Evolutionary conservation across 1,140 invertebrate genomes (phyloP), one percentile per base, ranked within the genome.

Genomic region (Dreissena rostriformis): DNA sequence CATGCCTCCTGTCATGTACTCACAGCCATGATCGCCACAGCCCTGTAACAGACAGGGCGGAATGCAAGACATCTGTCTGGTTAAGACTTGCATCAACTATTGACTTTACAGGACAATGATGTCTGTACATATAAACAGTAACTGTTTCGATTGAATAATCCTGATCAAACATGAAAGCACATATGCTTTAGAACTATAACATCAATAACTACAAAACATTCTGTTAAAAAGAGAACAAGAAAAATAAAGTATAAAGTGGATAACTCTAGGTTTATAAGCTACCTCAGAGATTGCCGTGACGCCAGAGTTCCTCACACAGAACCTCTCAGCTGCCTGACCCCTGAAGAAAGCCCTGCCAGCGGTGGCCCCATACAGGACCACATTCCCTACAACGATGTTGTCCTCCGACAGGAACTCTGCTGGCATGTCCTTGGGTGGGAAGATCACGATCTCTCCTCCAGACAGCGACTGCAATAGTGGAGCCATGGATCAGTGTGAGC

Each of bases 11-110:
- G 99, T 99, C 99, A 99, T 99, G 92, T 99, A 99, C 94, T 99
- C 99, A 95, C 99, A 99, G 49, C 98, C 98, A 94, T 99, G 98
- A 95, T 99, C 99, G 70, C 99, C 99, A 75, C 98, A 98, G 78
- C 98, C 98, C 95, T 95, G 77, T 22, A 84, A 87, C n/a, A 29
- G 63, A n/a, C n/a, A n/a, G n/a, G n/a, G n/a, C n/a, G 39, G 39
- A 2, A 39, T 39, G 39, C 39, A 39, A 2, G 8, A 39, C 39
- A 39, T n/a, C n/a, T n/a, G n/a, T n/a, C n/a, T n/a, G n/a, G n/a
- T n/a, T n/a, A n/a, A n/a, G n/a, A n/a, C n/a, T n/a, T n/a, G n/a
- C n/a, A n/a, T n/a, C n/a, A n/a, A n/a, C n/a, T n/a, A n/a, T n/a
- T n/a, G n/a, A n/a, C n/a, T n/a, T n/a, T n/a, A n/a, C n/a, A n/a